Base-by-base conservation (phyloP, 2,113 vertebrate species). In the Campylorhamphus procurvoides region DNA sequence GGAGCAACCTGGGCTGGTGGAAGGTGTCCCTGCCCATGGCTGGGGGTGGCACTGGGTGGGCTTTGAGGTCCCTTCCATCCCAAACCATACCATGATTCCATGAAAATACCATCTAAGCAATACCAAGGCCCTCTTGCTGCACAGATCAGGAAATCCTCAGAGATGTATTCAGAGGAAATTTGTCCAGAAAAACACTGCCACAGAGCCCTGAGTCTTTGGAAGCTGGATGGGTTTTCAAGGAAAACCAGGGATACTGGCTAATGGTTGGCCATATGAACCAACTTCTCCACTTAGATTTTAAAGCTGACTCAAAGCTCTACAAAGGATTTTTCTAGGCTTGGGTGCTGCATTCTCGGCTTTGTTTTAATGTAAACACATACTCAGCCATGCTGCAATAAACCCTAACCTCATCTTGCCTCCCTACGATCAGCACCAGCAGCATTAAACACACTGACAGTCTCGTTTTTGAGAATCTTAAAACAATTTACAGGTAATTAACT, bases 281-380 rank as follows among this genome's bases (percentile, higher is more conserved):
- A 18, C 55, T 83, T 74, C 74, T 77, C 69, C 82, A 50, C 55
- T 68, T 10, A 72, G 67, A 74, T 56, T 80, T 73, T 39, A 69
- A 67, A 27, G 27, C 44, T 68, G 58, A 56, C 68, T 86, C 60
- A 79, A 67, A 91, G 39, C 46, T 77, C 49, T 49, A 47, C 40
- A 81, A 55, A 87, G 39, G 39, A 47, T 58, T 76, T 63, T 76
- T 74, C 55, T 55, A 71, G 44, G 47, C 47, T 88, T 76, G 42
- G 55, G 59, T 24, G 73, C 24, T 27, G 58, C 42, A 73, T 50
- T 28, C 33, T 93, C 22, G 2, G 59, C 67, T 87, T 90, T 87
- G 82, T 62, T 94, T 67, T 62, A 89, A 86, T 67, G 75, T 59
- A 88, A 93, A 94, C 55, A 96, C 49, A 66, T 29, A 69, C 14